Conservation (phyloP, 2,113 vertebrate species). For the Gadus chalcogrammus region DNA sequence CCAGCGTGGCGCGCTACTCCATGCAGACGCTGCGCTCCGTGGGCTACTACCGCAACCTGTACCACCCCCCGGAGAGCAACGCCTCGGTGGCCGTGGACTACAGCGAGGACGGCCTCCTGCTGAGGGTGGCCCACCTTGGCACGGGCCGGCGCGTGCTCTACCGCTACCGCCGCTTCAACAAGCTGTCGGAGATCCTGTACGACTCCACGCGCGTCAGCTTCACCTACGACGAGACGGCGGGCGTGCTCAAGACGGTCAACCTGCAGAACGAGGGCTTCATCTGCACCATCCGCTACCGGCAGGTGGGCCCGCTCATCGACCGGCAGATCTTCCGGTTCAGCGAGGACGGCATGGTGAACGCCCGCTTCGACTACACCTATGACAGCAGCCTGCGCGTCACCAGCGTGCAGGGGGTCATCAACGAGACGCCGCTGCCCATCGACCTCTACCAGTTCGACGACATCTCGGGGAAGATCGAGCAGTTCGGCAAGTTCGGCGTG, state of each 20-base stretch:
- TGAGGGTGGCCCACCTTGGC: constrained; percentile 88
- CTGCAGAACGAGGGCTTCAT: constrained; percentile 97
- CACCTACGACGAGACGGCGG: constrained; percentile 93
- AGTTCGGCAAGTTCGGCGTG: constrained; percentile 98
- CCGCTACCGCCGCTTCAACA: constrained; percentile 90
- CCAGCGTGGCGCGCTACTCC: constrained; percentile 93
- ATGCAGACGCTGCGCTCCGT: constrained; percentile 98
- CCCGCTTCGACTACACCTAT: constrained; percentile 97
- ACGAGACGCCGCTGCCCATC: constrained; percentile 93
- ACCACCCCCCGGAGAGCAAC: constrained; percentile 96
- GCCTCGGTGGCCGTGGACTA: constrained; percentile 95
- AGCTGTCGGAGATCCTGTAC: constrained; percentile 92
- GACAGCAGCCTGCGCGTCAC: constrained; percentile 96
- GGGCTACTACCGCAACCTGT: constrained; percentile 96
- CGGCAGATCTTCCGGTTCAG: constrained; percentile 98
- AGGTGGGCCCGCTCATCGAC: constrained; percentile 93
- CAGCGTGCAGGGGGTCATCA: constrained; percentile 97
- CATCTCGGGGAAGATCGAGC: constrained; percentile 97
- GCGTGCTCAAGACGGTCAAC: constrained; percentile 96
- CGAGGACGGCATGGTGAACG: constrained; percentile 97
- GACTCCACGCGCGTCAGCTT: constrained; percentile 96
- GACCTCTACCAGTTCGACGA: constrained; percentile 98
- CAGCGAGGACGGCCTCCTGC: constrained; percentile 91
- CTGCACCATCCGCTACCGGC: constrained; percentile 95
- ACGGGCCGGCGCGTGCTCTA: constrained; percentile 91